Evolutionary conservation across 1,140 invertebrate species (phyloP).

Genomic region (Neoseiulus cucumeris): DNA sequence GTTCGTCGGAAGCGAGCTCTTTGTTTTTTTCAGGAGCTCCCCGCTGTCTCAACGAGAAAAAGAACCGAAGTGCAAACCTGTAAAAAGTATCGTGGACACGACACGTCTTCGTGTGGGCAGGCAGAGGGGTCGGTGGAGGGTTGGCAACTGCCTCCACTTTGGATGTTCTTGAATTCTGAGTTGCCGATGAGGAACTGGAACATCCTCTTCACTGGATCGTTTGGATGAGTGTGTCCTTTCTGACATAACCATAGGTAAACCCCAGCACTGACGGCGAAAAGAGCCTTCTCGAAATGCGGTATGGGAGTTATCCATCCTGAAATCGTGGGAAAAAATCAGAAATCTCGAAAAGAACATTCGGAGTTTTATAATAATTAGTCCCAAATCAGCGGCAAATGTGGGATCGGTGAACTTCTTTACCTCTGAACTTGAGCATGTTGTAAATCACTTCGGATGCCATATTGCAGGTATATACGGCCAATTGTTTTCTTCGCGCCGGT

Average conservation of each 20-base stretch:
- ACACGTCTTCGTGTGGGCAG: too few species aligned
- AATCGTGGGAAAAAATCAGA: background rate
- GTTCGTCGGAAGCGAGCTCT: too few species aligned
- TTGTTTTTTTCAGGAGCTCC: too few species aligned
- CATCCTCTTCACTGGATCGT: background rate
- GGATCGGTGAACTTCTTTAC: background rate
- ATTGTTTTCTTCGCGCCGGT: background rate
- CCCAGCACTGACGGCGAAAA: background rate
- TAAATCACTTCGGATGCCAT: constrained; percentile 10
- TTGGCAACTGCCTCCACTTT: too few species aligned
- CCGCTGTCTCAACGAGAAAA: too few species aligned
- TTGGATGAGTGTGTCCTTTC: constrained; percentile 8
- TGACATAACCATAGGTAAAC: constrained; percentile 6
- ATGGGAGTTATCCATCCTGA: background rate
- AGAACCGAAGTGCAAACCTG: too few species aligned
- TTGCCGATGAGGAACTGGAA: background rate
- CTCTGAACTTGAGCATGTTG: background rate
- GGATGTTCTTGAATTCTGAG: too few species aligned
- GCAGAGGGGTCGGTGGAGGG: too few species aligned
- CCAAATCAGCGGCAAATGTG: background rate
- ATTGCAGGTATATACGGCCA: constrained; percentile 7
- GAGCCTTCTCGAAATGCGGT: background rate
- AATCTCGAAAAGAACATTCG: too few species aligned
- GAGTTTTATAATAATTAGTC: too few species aligned
- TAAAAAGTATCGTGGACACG: too few species aligned